These are phyloP conservation scores for Megalops cyprinoides DNA, from an alignment of 2,797 vertebrate species.

Conservation along the genomic window DNA sequence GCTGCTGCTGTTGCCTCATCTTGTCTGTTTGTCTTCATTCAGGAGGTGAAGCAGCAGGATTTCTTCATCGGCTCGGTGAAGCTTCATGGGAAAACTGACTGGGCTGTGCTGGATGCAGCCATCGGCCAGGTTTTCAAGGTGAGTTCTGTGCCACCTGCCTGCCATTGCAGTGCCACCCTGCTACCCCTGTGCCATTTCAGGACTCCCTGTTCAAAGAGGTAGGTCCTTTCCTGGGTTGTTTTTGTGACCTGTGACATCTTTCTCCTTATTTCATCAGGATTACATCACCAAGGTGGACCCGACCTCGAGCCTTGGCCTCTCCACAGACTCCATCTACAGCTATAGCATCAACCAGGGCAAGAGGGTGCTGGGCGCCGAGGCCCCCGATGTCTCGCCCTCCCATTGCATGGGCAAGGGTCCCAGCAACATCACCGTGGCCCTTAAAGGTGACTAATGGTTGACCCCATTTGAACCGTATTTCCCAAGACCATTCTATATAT, in stretches of 20 bases:
- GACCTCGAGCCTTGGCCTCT: slow-evolving; percentile 85
- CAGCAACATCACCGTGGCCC: slow-evolving; percentile 71
- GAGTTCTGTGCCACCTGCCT: too few relatives aligned
- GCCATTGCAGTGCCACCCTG: too few relatives aligned
- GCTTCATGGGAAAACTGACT: slow-evolving; percentile 81
- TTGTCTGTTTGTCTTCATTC: slow-evolving; percentile 33
- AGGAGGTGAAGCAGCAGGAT: slow-evolving; percentile 89
- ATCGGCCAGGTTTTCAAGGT: slow-evolving; percentile 89
- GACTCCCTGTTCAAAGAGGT: background rate
- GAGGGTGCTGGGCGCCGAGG: slow-evolving; percentile 80
- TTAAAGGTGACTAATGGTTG: slow-evolving; percentile 81
- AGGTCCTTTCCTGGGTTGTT: background rate
- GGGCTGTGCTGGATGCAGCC: slow-evolving; percentile 86
- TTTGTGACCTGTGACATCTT: background rate
- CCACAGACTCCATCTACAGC: slow-evolving; percentile 84
- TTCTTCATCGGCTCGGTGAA: slow-evolving; percentile 87
- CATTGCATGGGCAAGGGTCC: slow-evolving; percentile 75
- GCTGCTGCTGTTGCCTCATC: background rate
- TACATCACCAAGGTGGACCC: slow-evolving; percentile 92
- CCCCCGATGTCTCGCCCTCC: slow-evolving; percentile 78
- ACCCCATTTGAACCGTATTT: background rate
- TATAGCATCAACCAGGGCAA: slow-evolving; percentile 86
- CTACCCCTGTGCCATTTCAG: too few relatives aligned
- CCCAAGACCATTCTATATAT: background rate
- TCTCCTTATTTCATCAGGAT: slow-evolving; percentile 70